Evolutionary conservation across 1,140 invertebrate genomes (phyloP).

Genomic region (Zaprionus nigranus): DNA sequence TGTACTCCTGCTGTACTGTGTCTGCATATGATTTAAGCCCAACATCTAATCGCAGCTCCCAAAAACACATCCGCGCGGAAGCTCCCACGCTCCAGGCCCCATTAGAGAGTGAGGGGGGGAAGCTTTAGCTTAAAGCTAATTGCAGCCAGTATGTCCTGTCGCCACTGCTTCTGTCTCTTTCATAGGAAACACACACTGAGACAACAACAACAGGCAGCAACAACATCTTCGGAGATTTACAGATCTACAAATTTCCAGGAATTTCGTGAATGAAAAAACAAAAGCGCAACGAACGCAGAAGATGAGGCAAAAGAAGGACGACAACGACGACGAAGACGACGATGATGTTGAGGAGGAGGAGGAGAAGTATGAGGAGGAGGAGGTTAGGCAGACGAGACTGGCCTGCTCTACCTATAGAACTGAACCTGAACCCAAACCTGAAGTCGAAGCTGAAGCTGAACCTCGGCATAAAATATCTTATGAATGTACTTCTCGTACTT

Average conservation of each 20-base stretch:
- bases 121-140: constrained; percentile 54
- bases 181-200: constrained; percentile 61
- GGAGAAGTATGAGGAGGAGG: constrained; percentile 3
- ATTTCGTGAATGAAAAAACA: constrained; percentile 80
- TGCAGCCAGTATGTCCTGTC: constrained; percentile 60
- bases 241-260: constrained; percentile 80
- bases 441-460: constrained; percentile 54
- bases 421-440: constrained; percentile 57
- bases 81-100: constrained; percentile 63
- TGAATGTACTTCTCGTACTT: constrained; percentile 78
- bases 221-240: constrained; percentile 66
- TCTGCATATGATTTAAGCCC: constrained; percentile 34
- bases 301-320: constrained; percentile 11
- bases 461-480: constrained; percentile 52
- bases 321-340: not conserved
- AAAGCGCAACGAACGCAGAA: constrained; percentile 64
- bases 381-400: constrained; percentile 32
- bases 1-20: constrained; percentile 26
- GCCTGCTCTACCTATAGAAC: constrained; percentile 64
- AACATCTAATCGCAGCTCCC: constrained; percentile 20
- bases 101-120: constrained; percentile 14
- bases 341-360: not conserved
- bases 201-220: constrained; percentile 16
- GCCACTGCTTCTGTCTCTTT: constrained; percentile 46
- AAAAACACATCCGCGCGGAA: constrained; percentile 49